phyloP scores from a whole-genome alignment of 2,113 vertebrate species.

The Lamprotornis superbus region DNA sequence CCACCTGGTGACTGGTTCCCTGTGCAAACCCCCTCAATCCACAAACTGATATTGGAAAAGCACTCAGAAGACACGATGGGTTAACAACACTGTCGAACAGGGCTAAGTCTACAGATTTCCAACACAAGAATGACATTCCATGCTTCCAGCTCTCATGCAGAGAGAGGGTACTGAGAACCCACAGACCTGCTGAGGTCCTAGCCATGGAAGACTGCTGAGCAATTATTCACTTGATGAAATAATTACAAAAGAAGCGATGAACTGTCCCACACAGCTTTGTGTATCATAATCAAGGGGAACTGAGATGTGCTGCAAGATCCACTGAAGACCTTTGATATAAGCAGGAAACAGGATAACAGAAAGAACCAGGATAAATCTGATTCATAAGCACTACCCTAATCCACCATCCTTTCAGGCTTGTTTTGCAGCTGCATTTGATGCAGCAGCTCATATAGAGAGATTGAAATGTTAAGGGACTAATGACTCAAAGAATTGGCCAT shows the following conservation, averaged over 20 bases:
- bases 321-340: background rate
- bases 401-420: background rate
- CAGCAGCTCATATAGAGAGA: background rate
- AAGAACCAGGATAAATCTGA: background rate
- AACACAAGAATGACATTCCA: background rate
- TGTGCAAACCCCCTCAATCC: background rate
- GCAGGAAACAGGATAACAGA: background rate
- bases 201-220: background rate
- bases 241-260: background rate
- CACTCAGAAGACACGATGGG: rapidly evolving
- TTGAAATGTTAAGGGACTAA: background rate
- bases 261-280: background rate
- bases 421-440: background rate
- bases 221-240: background rate
- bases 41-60: background rate
- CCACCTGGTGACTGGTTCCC: background rate
- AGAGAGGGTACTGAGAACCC: background rate
- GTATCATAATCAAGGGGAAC: background rate
- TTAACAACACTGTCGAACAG: background rate
- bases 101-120: background rate
- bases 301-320: background rate
- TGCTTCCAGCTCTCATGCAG: background rate
- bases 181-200: background rate
- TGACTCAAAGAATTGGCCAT: rapidly evolving
- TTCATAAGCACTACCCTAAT: background rate